Conservation (phyloP, 2,888 invertebrate species). For the Campoplex nolae region DNA sequence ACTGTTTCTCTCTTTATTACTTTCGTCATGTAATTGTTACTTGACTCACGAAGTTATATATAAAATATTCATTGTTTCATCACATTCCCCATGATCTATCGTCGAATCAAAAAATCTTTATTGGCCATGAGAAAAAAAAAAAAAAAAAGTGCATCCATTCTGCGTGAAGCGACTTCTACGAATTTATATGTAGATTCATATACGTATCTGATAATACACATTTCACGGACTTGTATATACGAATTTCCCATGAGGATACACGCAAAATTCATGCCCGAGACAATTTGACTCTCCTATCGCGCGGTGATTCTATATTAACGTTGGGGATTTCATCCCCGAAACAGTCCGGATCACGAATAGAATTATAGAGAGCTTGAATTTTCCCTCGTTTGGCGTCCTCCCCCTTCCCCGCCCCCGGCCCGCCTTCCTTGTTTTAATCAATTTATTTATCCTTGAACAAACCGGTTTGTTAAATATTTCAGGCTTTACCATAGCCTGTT, state of each 20-base stretch:
- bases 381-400: background rate
- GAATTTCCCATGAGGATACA: constrained; percentile 45
- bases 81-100: background rate
- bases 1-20: too few relatives aligned
- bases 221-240: constrained; percentile 16
- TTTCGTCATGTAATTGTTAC: too few relatives aligned
- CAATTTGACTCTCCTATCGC: constrained; percentile 36
- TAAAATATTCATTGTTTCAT: background rate
- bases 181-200: constrained; percentile 7
- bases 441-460: background rate
- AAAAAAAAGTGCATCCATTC: background rate
- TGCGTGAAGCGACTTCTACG: background rate
- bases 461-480: background rate
- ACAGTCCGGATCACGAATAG: constrained; percentile 3
- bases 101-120: too few relatives aligned
- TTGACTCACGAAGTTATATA: too few relatives aligned
- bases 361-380: constrained; percentile 30
- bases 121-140: too few relatives aligned
- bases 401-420: too few relatives aligned
- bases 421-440: background rate
- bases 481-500: background rate
- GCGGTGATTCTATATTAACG: constrained; percentile 27
- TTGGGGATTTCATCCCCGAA: constrained; percentile 25
- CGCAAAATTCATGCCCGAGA: constrained; percentile 29
- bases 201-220: background rate